These are phyloP conservation scores for Sarcophaga bullata DNA, from an alignment of 1,140 invertebrate species.

Conservation along the genomic window DNA sequence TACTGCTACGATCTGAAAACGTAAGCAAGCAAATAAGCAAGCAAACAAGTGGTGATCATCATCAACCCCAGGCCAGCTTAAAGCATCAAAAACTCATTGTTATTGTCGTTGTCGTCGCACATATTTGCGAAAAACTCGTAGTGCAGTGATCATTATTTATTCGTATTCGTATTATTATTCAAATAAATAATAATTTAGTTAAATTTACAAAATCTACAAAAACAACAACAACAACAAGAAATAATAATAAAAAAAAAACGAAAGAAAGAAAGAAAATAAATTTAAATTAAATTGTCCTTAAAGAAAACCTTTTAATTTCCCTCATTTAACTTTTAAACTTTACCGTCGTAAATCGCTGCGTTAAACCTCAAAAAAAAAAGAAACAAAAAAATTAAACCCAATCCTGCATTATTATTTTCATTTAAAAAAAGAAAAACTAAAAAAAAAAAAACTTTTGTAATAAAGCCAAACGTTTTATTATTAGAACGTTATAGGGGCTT, in stretches of 20 bases:
- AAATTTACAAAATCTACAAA: slow-evolving; percentile 25
- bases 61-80: not conserved
- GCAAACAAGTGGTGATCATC: not conserved
- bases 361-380: slow-evolving; percentile 24
- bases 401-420: not conserved
- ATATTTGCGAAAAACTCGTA: no score
- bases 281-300: not conserved
- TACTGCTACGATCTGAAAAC: not conserved
- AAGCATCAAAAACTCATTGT: no score
- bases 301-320: not conserved
- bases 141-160: no score
- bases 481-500: no score
- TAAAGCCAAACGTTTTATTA: no score
- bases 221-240: slow-evolving; percentile 21
- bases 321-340: no score
- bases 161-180: not conserved
- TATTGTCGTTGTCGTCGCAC: no score
- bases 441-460: no score
- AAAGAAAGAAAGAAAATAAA: slow-evolving; percentile 33
- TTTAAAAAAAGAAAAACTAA: no score
- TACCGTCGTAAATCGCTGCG: no score
- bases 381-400: not conserved
- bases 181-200: slow-evolving; percentile 3
- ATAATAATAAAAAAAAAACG: no score
- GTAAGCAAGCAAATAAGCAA: not conserved